These are phyloP conservation scores for Acipenser ruthenus DNA, from an alignment of 2,797 vertebrate genomes.

Conservation along the genomic window DNA sequence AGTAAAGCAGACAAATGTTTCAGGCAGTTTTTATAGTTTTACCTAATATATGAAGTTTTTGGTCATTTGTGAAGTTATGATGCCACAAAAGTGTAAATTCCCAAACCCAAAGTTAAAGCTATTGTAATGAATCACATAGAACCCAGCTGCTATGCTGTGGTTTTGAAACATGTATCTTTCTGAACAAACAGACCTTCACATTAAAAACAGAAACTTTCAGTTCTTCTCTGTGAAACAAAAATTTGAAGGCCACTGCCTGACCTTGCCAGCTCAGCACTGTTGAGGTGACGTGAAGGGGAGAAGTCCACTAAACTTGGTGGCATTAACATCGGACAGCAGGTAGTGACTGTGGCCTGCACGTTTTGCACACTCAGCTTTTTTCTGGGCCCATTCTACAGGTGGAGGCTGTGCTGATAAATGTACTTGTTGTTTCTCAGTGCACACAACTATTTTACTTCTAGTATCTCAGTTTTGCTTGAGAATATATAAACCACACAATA, in stretches of 20 bases:
- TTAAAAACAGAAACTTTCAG: constrained; percentile 13
- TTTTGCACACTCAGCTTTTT: too few species aligned
- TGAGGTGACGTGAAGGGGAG: constrained; percentile 27
- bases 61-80: background rate
- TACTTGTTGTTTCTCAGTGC: too few species aligned
- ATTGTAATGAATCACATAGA: background rate
- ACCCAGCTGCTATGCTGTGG: constrained; percentile 10
- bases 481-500: too few species aligned
- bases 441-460: too few species aligned
- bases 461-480: too few species aligned
- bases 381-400: too few species aligned
- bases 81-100: too few species aligned
- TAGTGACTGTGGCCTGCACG: background rate
- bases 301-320: constrained; percentile 21
- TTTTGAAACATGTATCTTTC: constrained; percentile 12
- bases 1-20: too few species aligned
- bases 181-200: constrained; percentile 20
- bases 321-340: constrained; percentile 20
- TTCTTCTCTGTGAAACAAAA: constrained; percentile 31
- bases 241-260: constrained; percentile 51
- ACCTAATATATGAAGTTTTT: background rate
- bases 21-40: too few species aligned
- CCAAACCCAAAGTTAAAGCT: constrained; percentile 10
- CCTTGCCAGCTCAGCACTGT: constrained; percentile 56
- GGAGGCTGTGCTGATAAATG: too few species aligned